A percentile compares a stretch with the other conserved stretches of the same genome.
phyloP scores from a whole-genome alignment of 2,888 invertebrate species.

The Caenorhabditis parvicauda region DNA sequence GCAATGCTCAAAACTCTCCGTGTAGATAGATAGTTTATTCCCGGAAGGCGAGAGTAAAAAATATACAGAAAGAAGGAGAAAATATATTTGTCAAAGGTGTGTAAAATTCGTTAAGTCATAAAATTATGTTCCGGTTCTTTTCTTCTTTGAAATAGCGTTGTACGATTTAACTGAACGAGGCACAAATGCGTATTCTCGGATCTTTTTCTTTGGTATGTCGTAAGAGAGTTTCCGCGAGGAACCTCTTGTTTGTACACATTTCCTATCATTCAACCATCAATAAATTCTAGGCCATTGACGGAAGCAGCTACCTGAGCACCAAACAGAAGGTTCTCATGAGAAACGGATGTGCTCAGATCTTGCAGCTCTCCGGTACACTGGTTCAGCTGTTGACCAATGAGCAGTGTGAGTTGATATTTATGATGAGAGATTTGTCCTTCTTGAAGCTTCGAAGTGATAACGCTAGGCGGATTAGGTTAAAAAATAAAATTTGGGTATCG shows the following conservation, averaged over 20 bases:
- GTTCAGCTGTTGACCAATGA: constrained; percentile 36
- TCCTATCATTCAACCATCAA: background rate
- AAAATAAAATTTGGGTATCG: too few relatives aligned
- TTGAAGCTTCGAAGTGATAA: background rate
- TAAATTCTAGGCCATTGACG: constrained; percentile 28
- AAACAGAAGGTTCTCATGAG: constrained; percentile 41
- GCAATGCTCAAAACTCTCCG: too few relatives aligned
- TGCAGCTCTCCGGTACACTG: constrained; percentile 38
- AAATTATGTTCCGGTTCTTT: too few relatives aligned
- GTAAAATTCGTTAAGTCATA: too few relatives aligned
- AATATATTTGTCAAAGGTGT: too few relatives aligned
- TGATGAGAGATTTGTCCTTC: background rate
- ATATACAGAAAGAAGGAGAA: too few relatives aligned
- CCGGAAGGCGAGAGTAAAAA: too few relatives aligned
- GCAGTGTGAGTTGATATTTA: constrained; percentile 24
- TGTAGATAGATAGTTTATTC: too few relatives aligned
- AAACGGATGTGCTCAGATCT: constrained; percentile 44
- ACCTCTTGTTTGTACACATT: background rate
- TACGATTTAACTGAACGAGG: too few relatives aligned
- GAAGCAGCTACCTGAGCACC: constrained; percentile 16
- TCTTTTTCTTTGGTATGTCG: background rate
- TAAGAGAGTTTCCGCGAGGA: background rate
- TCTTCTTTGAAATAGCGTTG: too few relatives aligned
- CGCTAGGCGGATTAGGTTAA: too few relatives aligned
- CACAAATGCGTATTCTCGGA: background rate